A percentile compares a stretch with the other conserved stretches of the same genome.
phyloP scores from a whole-genome alignment of 2,888 invertebrate genomes.

The Coelopa pilipes region DNA sequence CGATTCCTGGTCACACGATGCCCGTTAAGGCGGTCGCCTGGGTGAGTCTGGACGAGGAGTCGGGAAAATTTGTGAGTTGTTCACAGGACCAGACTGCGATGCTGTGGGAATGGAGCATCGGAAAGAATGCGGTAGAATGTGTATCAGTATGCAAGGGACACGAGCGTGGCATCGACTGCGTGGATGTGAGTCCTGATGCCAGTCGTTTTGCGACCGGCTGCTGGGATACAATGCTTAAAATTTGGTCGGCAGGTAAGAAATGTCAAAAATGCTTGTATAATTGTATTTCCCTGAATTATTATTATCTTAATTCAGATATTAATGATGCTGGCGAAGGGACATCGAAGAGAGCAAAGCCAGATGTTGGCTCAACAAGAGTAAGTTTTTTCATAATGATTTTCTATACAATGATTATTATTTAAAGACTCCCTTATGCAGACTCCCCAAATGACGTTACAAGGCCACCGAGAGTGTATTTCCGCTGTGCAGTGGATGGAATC shows the following conservation, averaged over 20 bases:
- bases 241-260: conserved; percentile 83
- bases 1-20: conserved; percentile 87
- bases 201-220: conserved; percentile 83
- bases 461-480: conserved; percentile 92
- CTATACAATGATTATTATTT: not conserved
- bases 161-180: conserved; percentile 89
- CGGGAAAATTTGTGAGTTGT: conserved; percentile 79
- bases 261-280: not conserved
- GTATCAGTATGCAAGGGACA: conserved; percentile 89
- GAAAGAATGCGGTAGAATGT: conserved; percentile 80
- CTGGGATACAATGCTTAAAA: conserved; percentile 91
- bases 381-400: not conserved
- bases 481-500: conserved; percentile 85
- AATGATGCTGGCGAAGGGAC: conserved; percentile 72
- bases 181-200: conserved; percentile 78
- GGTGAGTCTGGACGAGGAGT: conserved; percentile 77
- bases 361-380: conserved; percentile 71
- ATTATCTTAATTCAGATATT: conserved; percentile 62
- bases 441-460: conserved; percentile 87
- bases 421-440: conserved; percentile 68
- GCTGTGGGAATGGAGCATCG: conserved; percentile 88
- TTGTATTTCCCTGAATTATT: not conserved
- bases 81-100: conserved; percentile 93
- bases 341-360: conserved; percentile 70
- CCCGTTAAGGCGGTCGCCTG: conserved; percentile 90